Evolutionary conservation across 2,888 invertebrate species (phyloP).

Genomic region (Diloba caeruleocephala): DNA sequence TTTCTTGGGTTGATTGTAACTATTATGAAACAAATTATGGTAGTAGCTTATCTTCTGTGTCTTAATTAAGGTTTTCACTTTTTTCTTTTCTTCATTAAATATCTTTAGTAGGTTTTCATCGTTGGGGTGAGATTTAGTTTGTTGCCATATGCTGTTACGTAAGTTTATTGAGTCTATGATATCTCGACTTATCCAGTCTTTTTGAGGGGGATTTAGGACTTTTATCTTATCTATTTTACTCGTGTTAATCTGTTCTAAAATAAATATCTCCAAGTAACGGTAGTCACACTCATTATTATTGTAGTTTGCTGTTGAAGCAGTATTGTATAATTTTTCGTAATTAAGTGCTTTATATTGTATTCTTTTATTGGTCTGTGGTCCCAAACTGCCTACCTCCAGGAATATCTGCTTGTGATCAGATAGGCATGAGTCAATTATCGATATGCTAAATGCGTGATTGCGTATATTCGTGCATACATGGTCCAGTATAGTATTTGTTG

Average conservation of each 20-base stretch:
- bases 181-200: no score
- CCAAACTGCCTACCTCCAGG: conserved; percentile 4
- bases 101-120: conserved; percentile 18
- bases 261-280: conserved; percentile 3
- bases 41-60: conserved; percentile 29
- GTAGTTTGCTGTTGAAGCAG: not conserved
- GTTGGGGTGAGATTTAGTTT: conserved; percentile 23
- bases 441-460: conserved; percentile 10
- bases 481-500: conserved; percentile 18
- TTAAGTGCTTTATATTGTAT: conserved; percentile 15
- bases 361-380: conserved; percentile 5
- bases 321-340: conserved; percentile 11
- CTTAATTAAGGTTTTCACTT: conserved; percentile 16
- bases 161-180: conserved; percentile 33
- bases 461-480: no score
- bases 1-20: conserved; percentile 29
- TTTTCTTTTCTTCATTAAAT: conserved; percentile 15
- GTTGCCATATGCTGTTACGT: conserved; percentile 42
- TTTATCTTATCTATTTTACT: conserved; percentile 35
- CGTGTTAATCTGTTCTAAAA: conserved; percentile 9
- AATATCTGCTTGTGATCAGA: no score
- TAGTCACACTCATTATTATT: conserved; percentile 4
- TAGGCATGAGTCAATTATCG: not conserved
- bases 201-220: no score
- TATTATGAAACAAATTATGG: conserved; percentile 28